Evolutionary conservation across 2,113 vertebrate genomes (phyloP).

Genomic region (Tautogolabrus adspersus): DNA sequence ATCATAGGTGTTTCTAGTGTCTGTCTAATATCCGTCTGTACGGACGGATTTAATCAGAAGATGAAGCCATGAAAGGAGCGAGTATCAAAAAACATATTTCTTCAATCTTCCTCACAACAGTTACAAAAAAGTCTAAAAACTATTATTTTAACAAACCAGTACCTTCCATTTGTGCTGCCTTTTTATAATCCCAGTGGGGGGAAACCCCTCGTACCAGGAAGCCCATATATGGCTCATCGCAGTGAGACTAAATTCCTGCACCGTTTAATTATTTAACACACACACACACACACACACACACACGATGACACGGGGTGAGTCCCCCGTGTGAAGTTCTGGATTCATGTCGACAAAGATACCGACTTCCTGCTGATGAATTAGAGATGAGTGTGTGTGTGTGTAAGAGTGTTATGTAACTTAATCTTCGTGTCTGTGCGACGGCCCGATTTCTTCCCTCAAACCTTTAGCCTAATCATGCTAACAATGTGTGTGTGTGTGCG

Average conservation of each 20-base stretch:
- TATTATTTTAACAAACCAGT: no score
- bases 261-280: constrained; percentile 17
- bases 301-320: background rate
- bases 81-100: no score
- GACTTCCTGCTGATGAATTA: constrained; percentile 50
- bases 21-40: no score
- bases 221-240: background rate
- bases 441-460: constrained; percentile 23
- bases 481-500: constrained; percentile 17
- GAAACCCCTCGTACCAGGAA: background rate
- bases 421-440: constrained; percentile 23
- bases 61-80: no score
- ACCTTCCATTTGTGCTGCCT: background rate
- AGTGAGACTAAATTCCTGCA: background rate
- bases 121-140: no score
- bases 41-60: no score
- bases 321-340: constrained; percentile 29
- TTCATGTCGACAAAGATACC: constrained; percentile 25
- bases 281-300: constrained; percentile 28
- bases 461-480: constrained; percentile 12
- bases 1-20: no score
- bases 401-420: constrained; percentile 33
- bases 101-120: no score
- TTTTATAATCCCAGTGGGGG: background rate
- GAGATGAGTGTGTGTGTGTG: constrained; percentile 35